Evolutionary conservation across 53 echinoderm and acorn worm species (phyloP).

Genomic region (Stichopus horrens): DNA sequence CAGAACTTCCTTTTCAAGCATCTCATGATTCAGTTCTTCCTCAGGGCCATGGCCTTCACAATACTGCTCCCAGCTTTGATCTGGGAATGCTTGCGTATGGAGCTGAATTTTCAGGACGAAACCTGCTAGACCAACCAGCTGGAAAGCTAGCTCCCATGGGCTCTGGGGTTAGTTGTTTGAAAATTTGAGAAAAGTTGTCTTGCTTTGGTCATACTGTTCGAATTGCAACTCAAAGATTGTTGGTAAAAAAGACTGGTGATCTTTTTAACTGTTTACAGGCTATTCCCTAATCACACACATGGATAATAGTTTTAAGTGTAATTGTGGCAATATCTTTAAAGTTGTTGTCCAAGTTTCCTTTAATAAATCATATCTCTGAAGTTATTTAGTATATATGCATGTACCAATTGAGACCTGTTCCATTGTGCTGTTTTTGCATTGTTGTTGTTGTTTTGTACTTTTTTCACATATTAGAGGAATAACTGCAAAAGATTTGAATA

Average conservation of each 20-base stretch:
- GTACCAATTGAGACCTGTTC: no score
- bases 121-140: constrained; percentile 60
- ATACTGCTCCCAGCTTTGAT: constrained; percentile 22
- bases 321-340: no score
- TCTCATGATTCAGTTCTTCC: constrained; percentile 59
- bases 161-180: constrained; percentile 58
- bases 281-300: no score
- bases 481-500: no score
- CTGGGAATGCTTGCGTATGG: constrained; percentile 27
- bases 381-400: no score
- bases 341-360: neutral
- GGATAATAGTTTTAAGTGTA: no score
- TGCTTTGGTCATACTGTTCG: neutral
- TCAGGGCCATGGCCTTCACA: constrained; percentile 29
- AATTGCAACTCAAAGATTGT: no score
- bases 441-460: no score
- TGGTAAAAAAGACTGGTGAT: no score
- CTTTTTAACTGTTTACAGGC: no score
- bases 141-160: constrained; percentile 84
- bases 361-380: neutral
- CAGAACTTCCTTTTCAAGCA: constrained; percentile 48
- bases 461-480: no score
- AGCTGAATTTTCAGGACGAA: constrained; percentile 18
- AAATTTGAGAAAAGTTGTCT: neutral
- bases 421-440: no score